These are phyloP conservation scores for Dasysyrphus tricinctus DNA, from an alignment of 2,888 invertebrate species.

Conservation along the genomic window DNA sequence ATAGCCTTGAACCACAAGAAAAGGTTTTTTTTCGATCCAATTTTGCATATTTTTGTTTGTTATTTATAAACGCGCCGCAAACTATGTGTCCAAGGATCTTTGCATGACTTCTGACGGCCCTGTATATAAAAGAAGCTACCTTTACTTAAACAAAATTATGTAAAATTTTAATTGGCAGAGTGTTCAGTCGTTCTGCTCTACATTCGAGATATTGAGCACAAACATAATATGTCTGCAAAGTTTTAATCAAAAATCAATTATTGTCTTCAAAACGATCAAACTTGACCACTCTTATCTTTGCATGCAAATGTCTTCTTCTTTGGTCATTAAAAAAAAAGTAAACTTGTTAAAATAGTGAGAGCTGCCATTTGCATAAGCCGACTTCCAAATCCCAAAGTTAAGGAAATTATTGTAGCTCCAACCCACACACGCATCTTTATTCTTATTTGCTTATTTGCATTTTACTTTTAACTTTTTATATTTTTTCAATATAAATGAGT, in stretches of 20 bases:
- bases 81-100: no score
- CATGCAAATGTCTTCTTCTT: neutral
- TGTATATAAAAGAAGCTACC: no score
- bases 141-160: no score
- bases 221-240: neutral
- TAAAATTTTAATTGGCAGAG: no score
- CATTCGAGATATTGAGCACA: no score
- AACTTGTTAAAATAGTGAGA: neutral
- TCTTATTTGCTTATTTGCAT: slow-evolving; percentile 8
- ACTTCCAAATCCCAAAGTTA: neutral
- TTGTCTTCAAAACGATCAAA: neutral
- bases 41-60: no score
- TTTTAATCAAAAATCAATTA: neutral
- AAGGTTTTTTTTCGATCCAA: no score
- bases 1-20: no score
- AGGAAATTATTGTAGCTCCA: no score
- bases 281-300: neutral
- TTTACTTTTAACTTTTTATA: neutral
- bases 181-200: no score
- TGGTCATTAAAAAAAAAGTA: neutral
- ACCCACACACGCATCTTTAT: neutral
- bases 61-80: no score
- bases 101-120: no score
- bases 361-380: slow-evolving; percentile 17
- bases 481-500: neutral